These are phyloP conservation scores for Pristionchus mayeri DNA, from an alignment of 2,888 invertebrate species.

Conservation along the genomic window DNA sequence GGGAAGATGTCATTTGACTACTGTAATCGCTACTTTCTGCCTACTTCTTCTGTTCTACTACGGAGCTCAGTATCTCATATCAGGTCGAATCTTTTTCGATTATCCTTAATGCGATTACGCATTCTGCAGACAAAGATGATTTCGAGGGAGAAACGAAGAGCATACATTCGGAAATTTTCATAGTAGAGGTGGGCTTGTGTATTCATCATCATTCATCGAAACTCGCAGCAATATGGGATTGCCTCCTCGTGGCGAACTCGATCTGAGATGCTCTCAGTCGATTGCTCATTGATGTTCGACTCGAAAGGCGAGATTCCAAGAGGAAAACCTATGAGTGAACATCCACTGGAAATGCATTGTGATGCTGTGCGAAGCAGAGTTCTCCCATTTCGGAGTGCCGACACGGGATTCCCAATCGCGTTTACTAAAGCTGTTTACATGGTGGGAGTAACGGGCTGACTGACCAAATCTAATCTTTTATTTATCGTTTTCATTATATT, in stretches of 20 bases:
- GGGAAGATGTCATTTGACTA: constrained; percentile 22
- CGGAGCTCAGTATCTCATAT: constrained; percentile 17
- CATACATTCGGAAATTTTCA: background rate
- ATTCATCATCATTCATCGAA: background rate
- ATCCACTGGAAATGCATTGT: constrained; percentile 45
- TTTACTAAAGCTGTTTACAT: constrained; percentile 41
- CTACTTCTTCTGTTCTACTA: constrained; percentile 26
- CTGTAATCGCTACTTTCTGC: constrained; percentile 2
- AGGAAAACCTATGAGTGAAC: background rate
- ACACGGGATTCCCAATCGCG: constrained; percentile 43
- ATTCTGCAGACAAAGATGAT: constrained; percentile 36
- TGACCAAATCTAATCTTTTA: background rate
- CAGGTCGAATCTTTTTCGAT: background rate
- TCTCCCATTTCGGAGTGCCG: constrained; percentile 18
- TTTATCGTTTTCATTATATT: background rate
- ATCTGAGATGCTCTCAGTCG: background rate
- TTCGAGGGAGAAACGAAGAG: constrained; percentile 36
- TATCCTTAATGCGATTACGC: constrained; percentile 2
- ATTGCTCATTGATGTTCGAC: background rate
- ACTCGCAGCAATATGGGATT: constrained; percentile 17
- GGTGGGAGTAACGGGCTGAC: background rate
- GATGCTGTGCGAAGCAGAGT: constrained; percentile 45
- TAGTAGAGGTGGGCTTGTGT: background rate
- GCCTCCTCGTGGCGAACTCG: constrained; percentile 30
- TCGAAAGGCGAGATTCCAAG: background rate